Evolutionary conservation across 1,140 invertebrate genomes (phyloP).

Genomic region (Globodera rostochiensis): DNA sequence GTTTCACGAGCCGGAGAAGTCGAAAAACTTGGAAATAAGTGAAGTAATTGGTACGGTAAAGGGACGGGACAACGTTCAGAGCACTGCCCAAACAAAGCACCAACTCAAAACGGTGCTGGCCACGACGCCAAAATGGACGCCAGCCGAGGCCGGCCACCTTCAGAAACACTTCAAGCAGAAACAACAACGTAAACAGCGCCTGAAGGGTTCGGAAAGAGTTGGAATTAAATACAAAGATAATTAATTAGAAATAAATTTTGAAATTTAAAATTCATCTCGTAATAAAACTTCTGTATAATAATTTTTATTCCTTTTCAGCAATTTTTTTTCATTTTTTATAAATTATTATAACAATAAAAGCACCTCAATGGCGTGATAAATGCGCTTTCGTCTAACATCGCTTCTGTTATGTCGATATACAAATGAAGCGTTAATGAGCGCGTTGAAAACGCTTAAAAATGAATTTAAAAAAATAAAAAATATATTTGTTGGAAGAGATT

Average conservation of each 20-base stretch:
- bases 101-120: conserved; percentile 96
- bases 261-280: not conserved
- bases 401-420: conserved; percentile 86
- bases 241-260: conserved; percentile 2
- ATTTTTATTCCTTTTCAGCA: too few relatives aligned
- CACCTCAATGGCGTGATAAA: conserved; percentile 92
- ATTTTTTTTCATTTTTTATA: too few relatives aligned
- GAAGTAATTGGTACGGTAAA: conserved; percentile 83
- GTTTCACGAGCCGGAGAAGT: conserved; percentile 92
- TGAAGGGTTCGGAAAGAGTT: conserved; percentile 30
- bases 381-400: conserved; percentile 75
- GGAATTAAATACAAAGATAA: not conserved
- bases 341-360: conserved; percentile 1
- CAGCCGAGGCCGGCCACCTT: conserved; percentile 97
- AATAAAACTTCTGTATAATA: too few relatives aligned
- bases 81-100: conserved; percentile 90
- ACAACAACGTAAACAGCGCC: conserved; percentile 74
- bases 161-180: conserved; percentile 90
- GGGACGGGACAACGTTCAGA: conserved; percentile 80
- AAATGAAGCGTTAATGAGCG: conserved; percentile 90
- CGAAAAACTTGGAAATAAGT: conserved; percentile 84
- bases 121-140: conserved; percentile 88
- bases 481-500: conserved; percentile 66
- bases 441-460: conserved; percentile 76
- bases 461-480: conserved; percentile 74